Conservation (phyloP, 2,888 invertebrate species). For the Hylaea fasciaria region DNA sequence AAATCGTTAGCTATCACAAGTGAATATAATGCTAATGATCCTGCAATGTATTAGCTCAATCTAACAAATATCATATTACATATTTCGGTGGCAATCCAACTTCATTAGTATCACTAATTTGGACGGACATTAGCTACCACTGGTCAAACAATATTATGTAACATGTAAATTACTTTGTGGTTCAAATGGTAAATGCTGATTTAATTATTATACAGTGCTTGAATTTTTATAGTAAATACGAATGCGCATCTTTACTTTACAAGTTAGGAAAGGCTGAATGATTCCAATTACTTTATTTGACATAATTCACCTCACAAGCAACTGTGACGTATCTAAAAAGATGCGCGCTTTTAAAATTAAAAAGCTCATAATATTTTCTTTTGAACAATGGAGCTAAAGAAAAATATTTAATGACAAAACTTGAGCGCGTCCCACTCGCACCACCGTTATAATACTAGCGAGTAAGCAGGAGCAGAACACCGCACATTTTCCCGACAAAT, state of each 20-base stretch:
- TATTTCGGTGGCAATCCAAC: constrained; percentile 52
- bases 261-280: too few species aligned
- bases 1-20: neutral
- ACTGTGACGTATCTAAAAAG: constrained; percentile 41
- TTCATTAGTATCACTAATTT: constrained; percentile 59
- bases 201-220: neutral
- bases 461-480: constrained; percentile 64
- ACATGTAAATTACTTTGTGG: constrained; percentile 37
- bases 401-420: constrained; percentile 80
- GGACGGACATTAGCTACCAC: constrained; percentile 45
- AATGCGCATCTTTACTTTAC: neutral
- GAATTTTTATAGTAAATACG: too few species aligned
- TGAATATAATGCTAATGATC: constrained; percentile 26
- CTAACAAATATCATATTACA: constrained; percentile 47
- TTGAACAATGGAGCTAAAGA: constrained; percentile 80
- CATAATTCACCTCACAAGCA: neutral
- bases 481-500: constrained; percentile 84
- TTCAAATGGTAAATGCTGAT: constrained; percentile 13
- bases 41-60: constrained; percentile 43
- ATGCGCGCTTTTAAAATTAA: constrained; percentile 67
- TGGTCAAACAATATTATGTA: constrained; percentile 40
- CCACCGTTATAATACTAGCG: constrained; percentile 39
- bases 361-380: constrained; percentile 79
- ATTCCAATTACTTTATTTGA: neutral
- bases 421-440: constrained; percentile 69